Evolutionary conservation across 2,888 invertebrate genomes (phyloP), one percentile per base, ranked within the genome.

Genomic region (Ornithoptera alexandrae): DNA sequence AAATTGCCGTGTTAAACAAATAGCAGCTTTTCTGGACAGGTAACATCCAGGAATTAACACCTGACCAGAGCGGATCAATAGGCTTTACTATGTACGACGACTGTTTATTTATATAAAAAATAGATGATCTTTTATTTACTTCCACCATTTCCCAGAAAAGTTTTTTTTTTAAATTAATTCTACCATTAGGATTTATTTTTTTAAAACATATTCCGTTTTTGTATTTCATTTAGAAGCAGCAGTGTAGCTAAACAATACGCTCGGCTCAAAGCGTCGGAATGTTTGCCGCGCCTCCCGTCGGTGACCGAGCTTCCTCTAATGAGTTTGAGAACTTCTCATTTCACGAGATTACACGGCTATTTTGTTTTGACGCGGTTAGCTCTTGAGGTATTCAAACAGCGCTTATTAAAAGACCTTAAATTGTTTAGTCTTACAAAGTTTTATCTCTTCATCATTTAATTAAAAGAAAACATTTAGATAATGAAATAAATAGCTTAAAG

Each of bases 271-370:
- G 59, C 58, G 61, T 15, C 24, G 15, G 67, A 39, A 36, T 62
- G 69, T 66, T 66, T 70, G 62, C 62, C 65, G 57, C 39, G 65
- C 62, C 65, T 60, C 75, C 74, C 75, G 75, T 57, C 62, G n/a
- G 18, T 30, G 57, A 62, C 12, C 57, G 46, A 69, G 65, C 57
- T 53, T 24, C 76, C 73, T 74, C 77, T 85, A 85, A 85, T 84
- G 84, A 85, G 86, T 84, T 84, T 74, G 74, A 71, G 74, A 79
- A 80, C 74, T 78, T 77, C 76, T 74, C 77, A 78, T 79, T 78
- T 73, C 73, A 75, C 73, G 70, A 73, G 73, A 73, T 76, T 76
- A 74, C 64, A 68, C 63, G 64, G 64, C 65, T 58, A 72, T 70
- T 65, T 68, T 68, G 39, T 65, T 73, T 75, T 73, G 70, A 72